Conservation (phyloP, 2,797 vertebrate species). For the Taeniopygia guttata region DNA sequence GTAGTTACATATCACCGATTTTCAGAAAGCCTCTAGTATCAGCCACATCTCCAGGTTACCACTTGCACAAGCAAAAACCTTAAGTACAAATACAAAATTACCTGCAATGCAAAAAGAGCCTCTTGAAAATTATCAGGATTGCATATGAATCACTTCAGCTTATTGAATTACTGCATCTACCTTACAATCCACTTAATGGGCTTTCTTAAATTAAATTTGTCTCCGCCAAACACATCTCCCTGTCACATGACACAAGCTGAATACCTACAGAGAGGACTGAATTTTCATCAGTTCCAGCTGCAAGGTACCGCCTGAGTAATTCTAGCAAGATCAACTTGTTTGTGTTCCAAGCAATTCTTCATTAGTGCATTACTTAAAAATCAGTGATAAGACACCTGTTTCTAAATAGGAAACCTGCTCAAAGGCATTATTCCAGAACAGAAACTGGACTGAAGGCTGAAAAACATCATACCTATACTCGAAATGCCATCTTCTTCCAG, state of each 20-base stretch:
- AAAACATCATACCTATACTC: conserved; percentile 23
- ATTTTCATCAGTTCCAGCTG: neutral
- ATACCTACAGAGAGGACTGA: neutral
- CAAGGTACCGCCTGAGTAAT: neutral
- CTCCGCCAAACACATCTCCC: neutral
- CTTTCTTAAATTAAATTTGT: neutral
- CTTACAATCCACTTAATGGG: neutral
- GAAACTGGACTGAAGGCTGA: neutral
- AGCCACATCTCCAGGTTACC: neutral
- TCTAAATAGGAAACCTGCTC: neutral
- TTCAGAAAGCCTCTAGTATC: neutral
- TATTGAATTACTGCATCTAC: neutral
- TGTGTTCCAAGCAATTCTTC: neutral
- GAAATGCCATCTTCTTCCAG: neutral
- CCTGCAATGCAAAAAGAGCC: neutral
- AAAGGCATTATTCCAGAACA: neutral
- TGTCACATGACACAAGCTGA: neutral
- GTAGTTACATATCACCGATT: neutral
- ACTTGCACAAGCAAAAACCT: neutral
- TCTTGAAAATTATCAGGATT: neutral
- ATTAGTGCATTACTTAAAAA: neutral
- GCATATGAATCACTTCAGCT: neutral
- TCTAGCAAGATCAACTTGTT: neutral
- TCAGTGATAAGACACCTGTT: neutral
- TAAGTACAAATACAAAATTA: neutral